A percentile compares a stretch with the other conserved stretches of the same genome.
Evolutionary conservation across 2,888 invertebrate genomes (phyloP).

Genomic region (Deladenus siricidicola): DNA sequence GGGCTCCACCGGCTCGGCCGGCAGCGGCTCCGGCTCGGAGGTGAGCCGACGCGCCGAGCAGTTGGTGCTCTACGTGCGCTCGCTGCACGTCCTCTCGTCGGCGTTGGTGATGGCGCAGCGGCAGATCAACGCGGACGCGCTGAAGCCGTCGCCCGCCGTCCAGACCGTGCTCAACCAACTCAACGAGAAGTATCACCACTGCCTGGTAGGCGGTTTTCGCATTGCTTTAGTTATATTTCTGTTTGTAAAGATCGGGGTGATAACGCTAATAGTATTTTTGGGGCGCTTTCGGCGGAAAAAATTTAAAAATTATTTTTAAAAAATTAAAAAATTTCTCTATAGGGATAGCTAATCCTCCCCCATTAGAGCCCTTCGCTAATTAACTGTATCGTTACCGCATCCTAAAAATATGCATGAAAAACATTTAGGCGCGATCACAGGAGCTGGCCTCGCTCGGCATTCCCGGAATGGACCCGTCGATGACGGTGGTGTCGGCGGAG

Average conservation of each 20-base stretch:
- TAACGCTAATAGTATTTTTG: too few relatives aligned
- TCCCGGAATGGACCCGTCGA: slow-evolving; percentile 61
- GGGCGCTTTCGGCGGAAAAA: too few relatives aligned
- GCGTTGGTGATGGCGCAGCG: slow-evolving; percentile 64
- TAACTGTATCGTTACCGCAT: too few relatives aligned
- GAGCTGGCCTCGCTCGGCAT: slow-evolving; percentile 62
- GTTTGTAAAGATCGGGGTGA: not conserved
- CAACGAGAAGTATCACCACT: slow-evolving; percentile 79
- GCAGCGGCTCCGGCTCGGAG: slow-evolving; percentile 29
- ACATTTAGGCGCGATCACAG: slow-evolving; percentile 65
- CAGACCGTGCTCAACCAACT: slow-evolving; percentile 70
- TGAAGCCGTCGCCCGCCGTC: slow-evolving; percentile 83
- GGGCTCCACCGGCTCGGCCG: not conserved
- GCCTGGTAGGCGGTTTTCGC: not conserved
- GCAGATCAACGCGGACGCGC: slow-evolving; percentile 57
- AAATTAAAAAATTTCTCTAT: too few relatives aligned
- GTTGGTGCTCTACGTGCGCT: slow-evolving; percentile 76
- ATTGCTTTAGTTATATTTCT: not conserved
- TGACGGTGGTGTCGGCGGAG: slow-evolving; percentile 72
- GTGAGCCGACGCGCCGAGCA: slow-evolving; percentile 65
- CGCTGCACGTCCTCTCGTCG: slow-evolving; percentile 86
- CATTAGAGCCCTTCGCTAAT: too few relatives aligned
- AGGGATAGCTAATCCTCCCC: too few relatives aligned
- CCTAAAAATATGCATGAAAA: not conserved
- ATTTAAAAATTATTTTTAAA: too few relatives aligned